These are phyloP conservation scores for Ramphastos sulfuratus DNA, from an alignment of 2,113 vertebrate genomes.

Conservation along the genomic window DNA sequence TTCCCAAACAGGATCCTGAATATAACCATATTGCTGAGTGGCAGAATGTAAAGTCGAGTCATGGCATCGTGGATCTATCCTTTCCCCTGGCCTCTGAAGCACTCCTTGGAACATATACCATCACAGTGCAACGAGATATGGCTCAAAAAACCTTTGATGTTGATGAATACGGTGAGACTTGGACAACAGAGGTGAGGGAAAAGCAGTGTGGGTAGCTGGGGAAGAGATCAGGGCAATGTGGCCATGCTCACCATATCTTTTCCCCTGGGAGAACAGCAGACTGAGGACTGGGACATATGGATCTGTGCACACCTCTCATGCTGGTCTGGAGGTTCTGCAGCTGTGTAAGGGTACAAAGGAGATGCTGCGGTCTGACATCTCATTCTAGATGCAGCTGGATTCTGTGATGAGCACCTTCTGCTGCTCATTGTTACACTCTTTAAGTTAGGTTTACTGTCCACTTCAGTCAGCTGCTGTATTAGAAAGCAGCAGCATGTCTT, in stretches of 20 bases:
- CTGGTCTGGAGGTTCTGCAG: neutral
- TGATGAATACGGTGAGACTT: conserved; percentile 65
- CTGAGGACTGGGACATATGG: neutral
- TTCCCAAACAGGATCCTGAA: conserved; percentile 62
- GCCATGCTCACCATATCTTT: neutral
- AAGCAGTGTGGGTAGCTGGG: neutral
- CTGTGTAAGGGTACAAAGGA: neutral
- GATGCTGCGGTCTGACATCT: neutral
- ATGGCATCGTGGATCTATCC: conserved; percentile 64
- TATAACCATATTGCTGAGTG: conserved; percentile 64
- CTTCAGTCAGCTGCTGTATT: neutral
- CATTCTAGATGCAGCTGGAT: neutral
- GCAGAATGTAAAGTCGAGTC: conserved; percentile 46
- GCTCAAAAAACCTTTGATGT: conserved; percentile 24
- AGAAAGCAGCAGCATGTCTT: neutral
- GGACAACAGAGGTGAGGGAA: neutral
- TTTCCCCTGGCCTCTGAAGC: conserved; percentile 68
- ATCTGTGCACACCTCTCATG: neutral
- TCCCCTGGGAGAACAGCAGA: neutral
- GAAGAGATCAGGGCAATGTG: neutral
- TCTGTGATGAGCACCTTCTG: neutral
- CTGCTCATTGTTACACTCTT: neutral
- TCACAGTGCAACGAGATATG: conserved; percentile 8
- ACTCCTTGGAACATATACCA: conserved; percentile 25
- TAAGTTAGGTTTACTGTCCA: neutral